Evolutionary conservation across 37 sponge, comb jelly and placozoan species (phyloP).

Genomic region (Chondrosia reniformis): DNA sequence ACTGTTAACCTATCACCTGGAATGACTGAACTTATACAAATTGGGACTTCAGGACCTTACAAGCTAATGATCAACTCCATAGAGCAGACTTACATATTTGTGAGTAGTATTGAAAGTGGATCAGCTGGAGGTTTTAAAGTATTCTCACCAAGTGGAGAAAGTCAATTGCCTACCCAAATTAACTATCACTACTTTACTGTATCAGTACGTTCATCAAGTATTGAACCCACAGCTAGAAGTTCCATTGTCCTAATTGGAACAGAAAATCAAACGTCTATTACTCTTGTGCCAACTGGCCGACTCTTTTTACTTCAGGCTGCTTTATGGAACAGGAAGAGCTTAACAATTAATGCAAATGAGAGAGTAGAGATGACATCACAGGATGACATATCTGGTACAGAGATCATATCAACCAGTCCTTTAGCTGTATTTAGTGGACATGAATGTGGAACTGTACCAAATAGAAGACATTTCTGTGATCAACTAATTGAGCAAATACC

Average conservation of each 20-base stretch:
- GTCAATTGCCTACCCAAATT: not conserved
- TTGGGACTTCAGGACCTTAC: not conserved
- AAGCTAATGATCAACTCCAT: not conserved
- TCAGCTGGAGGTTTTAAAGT: not conserved
- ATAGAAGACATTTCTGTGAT: not conserved
- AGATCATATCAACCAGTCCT: not conserved
- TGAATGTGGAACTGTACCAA: constrained; percentile 1
- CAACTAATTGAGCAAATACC: constrained; percentile 8
- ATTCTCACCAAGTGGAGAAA: not conserved
- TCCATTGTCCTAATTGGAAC: not conserved
- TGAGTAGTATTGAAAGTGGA: not conserved
- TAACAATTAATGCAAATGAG: not conserved
- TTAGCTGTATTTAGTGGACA: not conserved
- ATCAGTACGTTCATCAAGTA: not conserved
- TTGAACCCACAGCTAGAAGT: not conserved
- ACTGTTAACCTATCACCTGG: not conserved
- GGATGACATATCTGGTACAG: not conserved
- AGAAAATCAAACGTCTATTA: not conserved
- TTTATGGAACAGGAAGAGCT: not conserved
- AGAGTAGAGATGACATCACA: not conserved
- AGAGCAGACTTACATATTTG: not conserved
- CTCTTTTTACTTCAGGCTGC: too few relatives aligned
- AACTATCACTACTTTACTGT: not conserved
- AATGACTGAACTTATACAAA: not conserved
- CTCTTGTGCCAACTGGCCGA: not conserved